These are phyloP conservation scores for Hipposideros armiger DNA, from an alignment of 2,113 vertebrate species.

Conservation along the genomic window DNA sequence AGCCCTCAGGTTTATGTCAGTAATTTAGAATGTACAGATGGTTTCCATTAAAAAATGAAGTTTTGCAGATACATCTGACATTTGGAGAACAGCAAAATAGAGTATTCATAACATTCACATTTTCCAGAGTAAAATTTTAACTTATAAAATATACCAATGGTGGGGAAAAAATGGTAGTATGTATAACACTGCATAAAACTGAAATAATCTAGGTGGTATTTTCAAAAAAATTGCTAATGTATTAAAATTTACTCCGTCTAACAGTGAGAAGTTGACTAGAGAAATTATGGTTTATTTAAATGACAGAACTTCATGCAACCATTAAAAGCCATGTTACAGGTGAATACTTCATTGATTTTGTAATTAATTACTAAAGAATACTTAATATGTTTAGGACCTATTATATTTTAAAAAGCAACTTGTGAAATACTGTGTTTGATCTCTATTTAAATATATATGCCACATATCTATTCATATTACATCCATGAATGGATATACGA, in stretches of 20 bases:
- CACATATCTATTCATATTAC: background rate
- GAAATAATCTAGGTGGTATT: background rate
- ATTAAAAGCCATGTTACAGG: slow-evolving; percentile 3
- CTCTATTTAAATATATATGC: background rate
- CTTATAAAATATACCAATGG: background rate
- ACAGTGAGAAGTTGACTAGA: background rate
- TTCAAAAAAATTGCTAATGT: background rate
- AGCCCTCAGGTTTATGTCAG: slow-evolving; percentile 4
- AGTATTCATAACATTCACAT: background rate
- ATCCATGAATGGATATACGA: background rate
- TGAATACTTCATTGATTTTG: background rate
- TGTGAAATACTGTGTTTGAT: background rate
- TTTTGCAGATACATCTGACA: background rate
- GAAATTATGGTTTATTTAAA: slow-evolving; percentile 26
- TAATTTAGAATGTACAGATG: background rate
- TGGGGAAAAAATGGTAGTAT: background rate
- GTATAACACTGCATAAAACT: background rate
- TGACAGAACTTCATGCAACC: slow-evolving; percentile 13
- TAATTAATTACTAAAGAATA: slow-evolving; percentile 37
- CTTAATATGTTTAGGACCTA: background rate
- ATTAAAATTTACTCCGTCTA: slow-evolving; percentile 1
- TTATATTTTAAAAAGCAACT: background rate
- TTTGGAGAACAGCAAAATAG: background rate
- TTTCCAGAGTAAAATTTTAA: slow-evolving; percentile 30
- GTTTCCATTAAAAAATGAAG: background rate